Conservation (phyloP, 2,888 invertebrate genomes). For the Ormyrus nitidulus region DNA sequence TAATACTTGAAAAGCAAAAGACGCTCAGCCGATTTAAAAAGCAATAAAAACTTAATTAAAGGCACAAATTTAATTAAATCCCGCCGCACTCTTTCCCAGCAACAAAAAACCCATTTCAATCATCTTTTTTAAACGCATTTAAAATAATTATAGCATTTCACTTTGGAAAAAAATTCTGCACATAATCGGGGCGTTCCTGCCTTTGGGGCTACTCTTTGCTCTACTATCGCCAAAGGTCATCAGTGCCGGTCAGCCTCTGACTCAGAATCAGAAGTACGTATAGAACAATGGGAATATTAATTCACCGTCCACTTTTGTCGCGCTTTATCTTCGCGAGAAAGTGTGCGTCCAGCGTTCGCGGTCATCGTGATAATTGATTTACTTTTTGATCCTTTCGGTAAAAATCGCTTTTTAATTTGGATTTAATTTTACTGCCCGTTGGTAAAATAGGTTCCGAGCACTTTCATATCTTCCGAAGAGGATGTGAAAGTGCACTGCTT, state of each 20-base stretch:
- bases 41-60: no score
- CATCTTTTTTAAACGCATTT: neutral
- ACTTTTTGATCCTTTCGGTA: neutral
- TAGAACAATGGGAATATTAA: slow-evolving; percentile 32
- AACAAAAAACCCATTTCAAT: no score
- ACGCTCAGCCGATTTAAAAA: no score
- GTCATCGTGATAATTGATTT: no score
- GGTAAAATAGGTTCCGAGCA: slow-evolving; percentile 51
- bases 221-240: slow-evolving; percentile 78
- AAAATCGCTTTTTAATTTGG: neutral
- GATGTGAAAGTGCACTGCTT: slow-evolving; percentile 43
- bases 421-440: slow-evolving; percentile 48
- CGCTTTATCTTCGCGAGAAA: neutral
- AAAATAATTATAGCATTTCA: slow-evolving; percentile 63
- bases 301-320: neutral
- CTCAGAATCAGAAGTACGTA: slow-evolving; percentile 61
- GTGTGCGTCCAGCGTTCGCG: no score
- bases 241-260: neutral
- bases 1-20: no score
- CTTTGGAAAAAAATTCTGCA: slow-evolving; percentile 82
- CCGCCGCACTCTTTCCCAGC: no score
- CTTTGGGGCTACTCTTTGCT: slow-evolving; percentile 83
- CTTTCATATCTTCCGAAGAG: slow-evolving; percentile 41
- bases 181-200: slow-evolving; percentile 82
- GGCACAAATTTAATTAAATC: no score